These are phyloP conservation scores for Melanerpes aurifrons DNA, from an alignment of 2,113 vertebrate genomes.

Conservation along the genomic window DNA sequence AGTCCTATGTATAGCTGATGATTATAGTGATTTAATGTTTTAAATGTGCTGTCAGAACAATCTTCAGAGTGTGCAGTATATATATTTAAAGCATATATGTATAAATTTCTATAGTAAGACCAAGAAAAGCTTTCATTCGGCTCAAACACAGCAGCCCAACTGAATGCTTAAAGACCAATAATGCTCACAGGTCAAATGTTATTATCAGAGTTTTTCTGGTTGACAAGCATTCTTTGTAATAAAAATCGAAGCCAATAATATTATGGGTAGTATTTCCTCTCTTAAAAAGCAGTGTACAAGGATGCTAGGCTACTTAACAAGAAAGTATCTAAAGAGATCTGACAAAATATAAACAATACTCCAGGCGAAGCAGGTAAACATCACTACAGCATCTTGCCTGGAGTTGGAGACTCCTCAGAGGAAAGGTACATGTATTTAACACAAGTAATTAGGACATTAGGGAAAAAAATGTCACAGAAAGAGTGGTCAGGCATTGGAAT, in stretches of 20 bases:
- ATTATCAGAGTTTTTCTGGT: conserved; percentile 17
- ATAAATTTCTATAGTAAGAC: not conserved
- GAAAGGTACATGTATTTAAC: not conserved
- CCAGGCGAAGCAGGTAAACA: not conserved
- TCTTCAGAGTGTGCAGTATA: not conserved
- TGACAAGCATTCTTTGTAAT: not conserved
- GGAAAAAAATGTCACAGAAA: no score
- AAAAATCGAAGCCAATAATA: not conserved
- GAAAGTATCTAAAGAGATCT: not conserved
- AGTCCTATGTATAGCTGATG: conserved; percentile 8
- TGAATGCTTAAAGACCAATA: not conserved
- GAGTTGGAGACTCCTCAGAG: not conserved
- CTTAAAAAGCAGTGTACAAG: not conserved
- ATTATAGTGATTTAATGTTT: conserved; percentile 18
- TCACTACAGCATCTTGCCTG: not conserved
- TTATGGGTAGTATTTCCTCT: not conserved
- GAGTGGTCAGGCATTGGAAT: no score
- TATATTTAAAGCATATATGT: not conserved
- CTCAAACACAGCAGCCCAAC: not conserved
- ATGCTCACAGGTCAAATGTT: not conserved
- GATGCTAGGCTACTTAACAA: not conserved
- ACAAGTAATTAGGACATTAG: not conserved
- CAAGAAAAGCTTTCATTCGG: not conserved
- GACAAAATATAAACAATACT: not conserved
- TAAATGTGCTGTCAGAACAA: not conserved